Evolutionary conservation across 2,888 invertebrate species (phyloP).

Genomic region (Sturmia bella): DNA sequence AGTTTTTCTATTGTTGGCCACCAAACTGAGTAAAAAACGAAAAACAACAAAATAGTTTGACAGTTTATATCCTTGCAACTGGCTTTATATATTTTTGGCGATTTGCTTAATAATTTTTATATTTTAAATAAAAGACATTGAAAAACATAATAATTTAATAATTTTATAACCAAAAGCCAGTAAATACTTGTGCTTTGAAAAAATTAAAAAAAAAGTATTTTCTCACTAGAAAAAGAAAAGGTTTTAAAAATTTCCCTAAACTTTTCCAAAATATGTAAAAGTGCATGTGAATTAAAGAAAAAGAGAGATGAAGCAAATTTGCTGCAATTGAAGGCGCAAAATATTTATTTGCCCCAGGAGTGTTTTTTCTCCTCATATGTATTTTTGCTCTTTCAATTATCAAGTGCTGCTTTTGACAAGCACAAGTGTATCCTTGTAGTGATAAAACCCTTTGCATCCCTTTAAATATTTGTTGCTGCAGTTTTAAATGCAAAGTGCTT

Average conservation of each 20-base stretch:
- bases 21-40: conserved; percentile 3
- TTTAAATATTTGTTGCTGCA: conserved; percentile 4
- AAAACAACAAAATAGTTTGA: conserved; percentile 66
- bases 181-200: not conserved
- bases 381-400: conserved; percentile 10
- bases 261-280: not conserved
- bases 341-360: conserved; percentile 22
- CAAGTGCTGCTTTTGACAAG: conserved; percentile 22
- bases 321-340: conserved; percentile 39
- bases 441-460: conserved; percentile 17
- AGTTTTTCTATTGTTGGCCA: not conserved
- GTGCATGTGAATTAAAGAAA: not conserved
- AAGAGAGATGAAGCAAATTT: not conserved
- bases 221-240: conserved; percentile 7
- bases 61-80: conserved; percentile 73
- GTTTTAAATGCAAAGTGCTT: conserved; percentile 18
- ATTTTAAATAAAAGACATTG: conserved; percentile 2
- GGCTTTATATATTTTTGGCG: conserved; percentile 69
- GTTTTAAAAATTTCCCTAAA: conserved; percentile 4
- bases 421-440: conserved; percentile 17
- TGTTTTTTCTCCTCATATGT: conserved; percentile 1
- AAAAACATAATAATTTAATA: not conserved
- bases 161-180: not conserved
- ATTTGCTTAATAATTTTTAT: conserved; percentile 62
- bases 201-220: no score